Evolutionary conservation across 92 coral and sea anemone genomes (phyloP), one percentile per base, ranked within the genome.

Genomic region (Porites cylindrica): DNA sequence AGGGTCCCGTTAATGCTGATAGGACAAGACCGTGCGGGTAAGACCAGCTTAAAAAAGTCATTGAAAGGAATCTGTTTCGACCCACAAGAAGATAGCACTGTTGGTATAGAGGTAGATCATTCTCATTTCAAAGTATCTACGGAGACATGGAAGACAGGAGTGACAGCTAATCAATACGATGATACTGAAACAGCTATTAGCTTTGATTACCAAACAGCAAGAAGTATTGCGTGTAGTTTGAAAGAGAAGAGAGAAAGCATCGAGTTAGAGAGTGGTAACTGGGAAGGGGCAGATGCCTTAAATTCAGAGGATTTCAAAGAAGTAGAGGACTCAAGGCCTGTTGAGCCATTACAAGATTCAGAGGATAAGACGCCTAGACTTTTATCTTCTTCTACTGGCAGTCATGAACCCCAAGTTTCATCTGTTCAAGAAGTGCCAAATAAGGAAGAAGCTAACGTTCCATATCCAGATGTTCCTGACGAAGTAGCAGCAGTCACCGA

Each of bases 1-100:
- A 91, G 93, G 18, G 83, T 92, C 0, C 93, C 92, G 4, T 60
- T 92, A 4, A 86, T 92, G 90, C 70, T 92, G 72, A 79, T 92
- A 50, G 95, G 95, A 18, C 95, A 92, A 76, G 79, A 87, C 70
- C 75, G 95, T 10, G 79, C 91, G 12, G 95, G 95, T 32, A 92
- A 92, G 51, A 92, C 95, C 61, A 92, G 95, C 81, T 80, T 92
- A 7, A 80, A 89, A 54, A 92, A 90, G 66, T 89, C 93, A 10
- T 84, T 92, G 56, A 85, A 50, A 13, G 81, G 92, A 20, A 77
- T 67, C 67, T 14, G 32, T 16, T 91, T 91, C 59, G 81, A 91
- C 77, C 77, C 94, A 13, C 21, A 66, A 1, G 92, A 91, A 75
- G 92, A 84, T 66, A 91, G 89, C 50, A 91, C 94, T 2, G 90